phyloP scores from a whole-genome alignment of 64 coral and sea anemone species.

The Astreopora myriophthalma region DNA sequence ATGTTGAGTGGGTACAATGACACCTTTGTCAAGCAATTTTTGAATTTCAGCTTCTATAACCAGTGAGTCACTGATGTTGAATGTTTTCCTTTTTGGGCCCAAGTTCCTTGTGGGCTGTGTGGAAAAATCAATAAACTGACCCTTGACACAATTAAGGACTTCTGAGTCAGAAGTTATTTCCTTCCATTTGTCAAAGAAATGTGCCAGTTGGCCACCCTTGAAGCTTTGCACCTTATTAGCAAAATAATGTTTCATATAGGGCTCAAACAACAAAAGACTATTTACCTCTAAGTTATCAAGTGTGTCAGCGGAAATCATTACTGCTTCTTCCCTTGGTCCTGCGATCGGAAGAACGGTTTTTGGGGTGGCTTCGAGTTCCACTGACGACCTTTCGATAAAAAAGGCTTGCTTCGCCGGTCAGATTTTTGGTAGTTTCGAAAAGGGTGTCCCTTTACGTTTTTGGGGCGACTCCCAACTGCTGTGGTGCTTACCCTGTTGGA shows the following conservation, averaged over 20 bases:
- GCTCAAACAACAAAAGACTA: background rate
- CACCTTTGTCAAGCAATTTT: slow-evolving; percentile 38
- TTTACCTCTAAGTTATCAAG: background rate
- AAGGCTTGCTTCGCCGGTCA: background rate
- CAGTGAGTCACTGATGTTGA: slow-evolving; percentile 4
- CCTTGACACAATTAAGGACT: background rate
- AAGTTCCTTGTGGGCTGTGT: background rate
- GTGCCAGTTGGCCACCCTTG: slow-evolving; percentile 13
- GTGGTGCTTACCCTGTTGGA: slow-evolving; percentile 24
- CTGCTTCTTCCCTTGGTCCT: slow-evolving; percentile 27
- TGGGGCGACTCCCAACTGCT: background rate
- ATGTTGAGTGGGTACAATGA: background rate
- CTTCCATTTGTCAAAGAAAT: background rate
- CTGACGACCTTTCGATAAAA: slow-evolving; percentile 26
- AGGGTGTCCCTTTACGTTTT: background rate
- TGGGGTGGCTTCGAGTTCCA: slow-evolving; percentile 30
- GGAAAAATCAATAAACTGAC: slow-evolving; percentile 4
- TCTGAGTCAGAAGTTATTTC: slow-evolving; percentile 10
- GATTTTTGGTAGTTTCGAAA: background rate
- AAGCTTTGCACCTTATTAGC: no score
- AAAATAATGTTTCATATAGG: background rate
- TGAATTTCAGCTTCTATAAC: slow-evolving; percentile 50
- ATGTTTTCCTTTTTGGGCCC: background rate
- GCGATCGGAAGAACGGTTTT: background rate
- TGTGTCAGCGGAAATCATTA: background rate